These are phyloP conservation scores for Zaprionus vittiger DNA, from an alignment of 1,140 invertebrate species.

Conservation along the genomic window DNA sequence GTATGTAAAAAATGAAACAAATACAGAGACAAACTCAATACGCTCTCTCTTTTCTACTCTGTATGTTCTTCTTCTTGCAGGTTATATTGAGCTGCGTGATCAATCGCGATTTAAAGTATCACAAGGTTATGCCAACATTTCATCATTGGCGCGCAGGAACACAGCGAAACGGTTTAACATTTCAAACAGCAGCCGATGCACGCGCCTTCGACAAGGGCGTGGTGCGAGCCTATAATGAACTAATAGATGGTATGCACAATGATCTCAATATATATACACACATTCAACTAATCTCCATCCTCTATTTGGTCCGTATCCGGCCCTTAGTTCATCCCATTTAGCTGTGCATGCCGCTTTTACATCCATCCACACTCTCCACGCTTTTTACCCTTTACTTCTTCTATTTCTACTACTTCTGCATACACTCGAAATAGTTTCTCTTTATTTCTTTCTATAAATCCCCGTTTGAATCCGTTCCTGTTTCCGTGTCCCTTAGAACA, in stretches of 20 bases:
- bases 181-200: slow-evolving; percentile 96
- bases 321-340: slow-evolving; percentile 6
- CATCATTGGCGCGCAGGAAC: slow-evolving; percentile 98
- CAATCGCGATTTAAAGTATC: slow-evolving; percentile 98
- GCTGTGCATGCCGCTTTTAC: slow-evolving; percentile 48
- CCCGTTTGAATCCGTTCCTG: slow-evolving; percentile 1
- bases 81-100: slow-evolving; percentile 97
- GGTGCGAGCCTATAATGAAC: slow-evolving; percentile 93
- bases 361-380: slow-evolving; percentile 7
- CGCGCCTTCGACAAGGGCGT: slow-evolving; percentile 97
- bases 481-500: slow-evolving; percentile 25
- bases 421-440: slow-evolving; percentile 26
- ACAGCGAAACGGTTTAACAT: slow-evolving; percentile 97
- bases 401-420: slow-evolving; percentile 18
- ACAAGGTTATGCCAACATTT: slow-evolving; percentile 99
- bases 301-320: not conserved
- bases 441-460: slow-evolving; percentile 7
- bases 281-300: not conserved
- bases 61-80: slow-evolving; percentile 85
- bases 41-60: not conserved
- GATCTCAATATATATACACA: not conserved
- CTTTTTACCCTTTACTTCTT: slow-evolving; percentile 8
- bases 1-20: slow-evolving; percentile 86
- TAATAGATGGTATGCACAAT: slow-evolving; percentile 92
- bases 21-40: not conserved